A percentile compares a stretch with the other conserved stretches of the same genome.
These are phyloP conservation scores for Pristis pectinata DNA, from an alignment of 2,797 vertebrate genomes.

Conservation along the genomic window DNA sequence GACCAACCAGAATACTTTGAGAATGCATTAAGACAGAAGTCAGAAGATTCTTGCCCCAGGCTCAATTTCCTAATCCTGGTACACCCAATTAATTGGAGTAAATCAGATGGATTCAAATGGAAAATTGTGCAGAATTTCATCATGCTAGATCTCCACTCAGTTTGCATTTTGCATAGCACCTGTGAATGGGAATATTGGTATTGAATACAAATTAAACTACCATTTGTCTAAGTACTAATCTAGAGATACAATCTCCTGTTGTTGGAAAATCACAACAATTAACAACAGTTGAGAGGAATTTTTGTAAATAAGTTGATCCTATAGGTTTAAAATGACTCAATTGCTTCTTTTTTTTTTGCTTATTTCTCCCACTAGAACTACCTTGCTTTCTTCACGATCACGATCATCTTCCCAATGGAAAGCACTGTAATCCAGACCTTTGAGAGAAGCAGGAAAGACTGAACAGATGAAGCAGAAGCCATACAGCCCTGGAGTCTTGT, in stretches of 20 bases:
- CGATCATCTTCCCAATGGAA: background rate
- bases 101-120: background rate
- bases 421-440: background rate
- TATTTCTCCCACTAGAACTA: background rate
- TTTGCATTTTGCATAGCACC: background rate
- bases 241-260: background rate
- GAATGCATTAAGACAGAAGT: background rate
- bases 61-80: constrained; percentile 15
- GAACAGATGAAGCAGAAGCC: too few species aligned
- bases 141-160: background rate
- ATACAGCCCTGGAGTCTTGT: too few species aligned
- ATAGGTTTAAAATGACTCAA: background rate
- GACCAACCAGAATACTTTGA: background rate
- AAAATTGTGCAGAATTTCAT: constrained; percentile 9
- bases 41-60: background rate
- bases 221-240: background rate
- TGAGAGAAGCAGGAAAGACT: background rate
- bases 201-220: background rate
- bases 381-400: background rate
- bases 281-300: background rate
- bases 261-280: too few species aligned
- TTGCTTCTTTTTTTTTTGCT: background rate
- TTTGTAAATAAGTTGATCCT: background rate
- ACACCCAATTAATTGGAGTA: constrained; percentile 22
- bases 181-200: background rate